phyloP scores from a whole-genome alignment of 2,797 vertebrate genomes.

The Micrastur ruficollis region DNA sequence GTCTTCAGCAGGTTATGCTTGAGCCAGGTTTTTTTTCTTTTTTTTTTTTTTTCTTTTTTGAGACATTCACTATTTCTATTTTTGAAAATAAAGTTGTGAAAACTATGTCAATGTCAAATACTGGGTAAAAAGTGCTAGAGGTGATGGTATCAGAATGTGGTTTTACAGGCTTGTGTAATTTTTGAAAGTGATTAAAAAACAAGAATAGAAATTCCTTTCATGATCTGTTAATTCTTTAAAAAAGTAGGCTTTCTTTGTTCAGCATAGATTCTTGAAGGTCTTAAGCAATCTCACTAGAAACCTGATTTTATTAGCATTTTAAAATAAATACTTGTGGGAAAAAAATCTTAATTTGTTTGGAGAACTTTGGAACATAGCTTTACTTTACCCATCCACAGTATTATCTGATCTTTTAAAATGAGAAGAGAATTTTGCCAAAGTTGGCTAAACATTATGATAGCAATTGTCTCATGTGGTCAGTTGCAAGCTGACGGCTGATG shows the following conservation, averaged over 20 bases:
- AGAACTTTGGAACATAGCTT: neutral
- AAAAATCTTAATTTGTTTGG: neutral
- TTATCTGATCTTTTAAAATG: neutral
- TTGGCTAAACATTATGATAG: neutral
- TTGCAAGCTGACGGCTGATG: neutral
- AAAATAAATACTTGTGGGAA: neutral
- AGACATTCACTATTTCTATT: constrained; percentile 41
- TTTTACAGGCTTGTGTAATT: constrained; percentile 32
- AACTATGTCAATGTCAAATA: constrained; percentile 67
- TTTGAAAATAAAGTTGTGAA: constrained; percentile 41
- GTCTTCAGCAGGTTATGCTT: neutral
- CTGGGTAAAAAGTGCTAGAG: constrained; percentile 45
- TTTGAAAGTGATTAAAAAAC: constrained; percentile 51
- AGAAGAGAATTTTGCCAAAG: neutral
- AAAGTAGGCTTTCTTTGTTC: neutral
- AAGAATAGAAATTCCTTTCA: constrained; percentile 64
- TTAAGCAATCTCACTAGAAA: neutral
- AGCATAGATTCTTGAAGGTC: neutral
- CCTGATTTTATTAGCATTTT: neutral
- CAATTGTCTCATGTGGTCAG: neutral
- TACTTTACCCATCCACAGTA: neutral
- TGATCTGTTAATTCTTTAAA: neutral
- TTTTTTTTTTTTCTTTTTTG: neutral
- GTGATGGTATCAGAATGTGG: neutral
- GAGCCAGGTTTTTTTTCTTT: neutral